Conservation (phyloP, 2,888 invertebrate species). For the Isotomurus palustris region DNA sequence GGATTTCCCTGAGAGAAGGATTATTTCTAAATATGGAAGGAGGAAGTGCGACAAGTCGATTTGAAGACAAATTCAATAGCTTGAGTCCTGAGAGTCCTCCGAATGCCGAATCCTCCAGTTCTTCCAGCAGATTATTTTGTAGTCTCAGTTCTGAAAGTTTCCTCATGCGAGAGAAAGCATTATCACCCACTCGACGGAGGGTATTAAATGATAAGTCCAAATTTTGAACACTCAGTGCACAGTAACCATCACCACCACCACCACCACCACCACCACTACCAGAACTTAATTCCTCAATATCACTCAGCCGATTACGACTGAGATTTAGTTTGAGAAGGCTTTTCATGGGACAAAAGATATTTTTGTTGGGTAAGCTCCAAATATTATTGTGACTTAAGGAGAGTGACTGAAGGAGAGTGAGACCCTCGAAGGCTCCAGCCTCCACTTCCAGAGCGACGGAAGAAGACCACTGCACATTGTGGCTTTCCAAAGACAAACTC, state of each 20-base stretch:
- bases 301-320: conserved; percentile 74
- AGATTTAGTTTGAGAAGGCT: conserved; percentile 76
- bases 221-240: conserved; percentile 64
- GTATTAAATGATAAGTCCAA: conserved; percentile 71
- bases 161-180: conserved; percentile 64
- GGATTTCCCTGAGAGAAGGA: conserved; percentile 76
- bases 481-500: conserved; percentile 76
- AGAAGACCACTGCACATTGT: conserved; percentile 74
- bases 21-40: conserved; percentile 72
- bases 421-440: conserved; percentile 64
- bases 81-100: conserved; percentile 68
- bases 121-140: conserved; percentile 69
- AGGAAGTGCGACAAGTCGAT: conserved; percentile 72
- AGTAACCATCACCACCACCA: conserved; percentile 26
- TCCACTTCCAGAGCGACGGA: conserved; percentile 77
- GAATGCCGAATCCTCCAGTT: conserved; percentile 71
- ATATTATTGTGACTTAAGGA: conserved; percentile 84
- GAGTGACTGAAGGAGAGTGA: conserved; percentile 70
- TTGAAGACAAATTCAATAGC: conserved; percentile 71
- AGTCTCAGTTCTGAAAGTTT: conserved; percentile 70
- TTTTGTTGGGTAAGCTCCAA: conserved; percentile 77
- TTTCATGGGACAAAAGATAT: conserved; percentile 74
- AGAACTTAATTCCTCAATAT: conserved; percentile 64
- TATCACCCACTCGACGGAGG: conserved; percentile 65
- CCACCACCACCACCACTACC: conserved; percentile 10